A percentile compares a stretch with the other conserved stretches of the same genome.
Conservation (phyloP, 2,113 vertebrate species). For the Tetraodon nigroviridis region DNA sequence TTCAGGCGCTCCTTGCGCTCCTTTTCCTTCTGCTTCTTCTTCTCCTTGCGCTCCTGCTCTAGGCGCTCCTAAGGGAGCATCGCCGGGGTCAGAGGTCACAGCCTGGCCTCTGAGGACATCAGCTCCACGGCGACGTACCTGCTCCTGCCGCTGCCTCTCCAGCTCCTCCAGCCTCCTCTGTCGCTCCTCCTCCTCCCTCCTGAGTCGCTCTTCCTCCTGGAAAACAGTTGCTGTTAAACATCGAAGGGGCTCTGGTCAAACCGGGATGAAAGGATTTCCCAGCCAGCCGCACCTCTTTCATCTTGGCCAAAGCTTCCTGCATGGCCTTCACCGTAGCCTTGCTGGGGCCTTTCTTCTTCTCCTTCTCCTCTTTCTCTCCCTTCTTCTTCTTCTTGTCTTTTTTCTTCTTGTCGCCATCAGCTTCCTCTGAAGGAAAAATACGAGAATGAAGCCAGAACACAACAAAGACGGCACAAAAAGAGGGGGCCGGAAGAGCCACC, state of each 20-base stretch:
- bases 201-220: conserved; percentile 86
- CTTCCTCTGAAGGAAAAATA: conserved; percentile 68
- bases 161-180: conserved; percentile 83
- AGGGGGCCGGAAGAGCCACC: too few relatives aligned
- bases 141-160: conserved; percentile 87
- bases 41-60: conserved; percentile 93
- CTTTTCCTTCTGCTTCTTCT: conserved; percentile 96
- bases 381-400: conserved; percentile 94
- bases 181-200: conserved; percentile 87
- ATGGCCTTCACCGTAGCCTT: conserved; percentile 96
- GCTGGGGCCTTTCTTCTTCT: conserved; percentile 96
- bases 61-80: conserved; percentile 80
- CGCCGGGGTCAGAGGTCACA: conserved; percentile 6
- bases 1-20: conserved; percentile 96
- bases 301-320: conserved; percentile 92
- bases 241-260: accelerated
- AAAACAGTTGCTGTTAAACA: background rate
- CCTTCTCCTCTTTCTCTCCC: conserved; percentile 83
- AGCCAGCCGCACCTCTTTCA: conserved; percentile 80
- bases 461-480: background rate
- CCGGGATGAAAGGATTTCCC: conserved; percentile 1
- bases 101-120: background rate
- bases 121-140: conserved; percentile 70
- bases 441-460: background rate
- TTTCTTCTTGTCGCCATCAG: conserved; percentile 92